Conservation (phyloP, 2,888 invertebrate species). For the Furcula furcula region DNA sequence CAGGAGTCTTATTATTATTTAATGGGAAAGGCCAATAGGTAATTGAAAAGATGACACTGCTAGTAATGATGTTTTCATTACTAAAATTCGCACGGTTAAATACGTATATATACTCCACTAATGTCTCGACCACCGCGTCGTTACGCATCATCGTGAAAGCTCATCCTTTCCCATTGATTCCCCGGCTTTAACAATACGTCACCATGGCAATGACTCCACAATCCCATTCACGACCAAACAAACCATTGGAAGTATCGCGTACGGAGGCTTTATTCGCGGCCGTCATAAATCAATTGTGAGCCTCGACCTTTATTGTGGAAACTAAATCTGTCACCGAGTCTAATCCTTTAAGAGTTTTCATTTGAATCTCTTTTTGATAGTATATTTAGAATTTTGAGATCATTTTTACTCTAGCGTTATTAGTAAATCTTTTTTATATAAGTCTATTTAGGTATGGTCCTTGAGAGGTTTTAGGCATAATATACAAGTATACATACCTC, state of each 20-base stretch:
- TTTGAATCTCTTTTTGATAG: constrained; percentile 46
- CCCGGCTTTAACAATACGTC: neutral
- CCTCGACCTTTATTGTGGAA: constrained; percentile 61
- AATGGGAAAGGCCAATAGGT: too few relatives aligned
- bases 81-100: too few relatives aligned
- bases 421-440: too few relatives aligned
- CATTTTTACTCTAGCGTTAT: constrained; percentile 1
- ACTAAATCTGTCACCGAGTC: constrained; percentile 66
- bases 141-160: too few relatives aligned
- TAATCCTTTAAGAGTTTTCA: constrained; percentile 72
- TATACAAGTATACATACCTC: too few relatives aligned
- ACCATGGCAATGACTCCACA: constrained; percentile 29
- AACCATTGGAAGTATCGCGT: constrained; percentile 7
- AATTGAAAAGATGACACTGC: too few relatives aligned
- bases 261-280: constrained; percentile 62
- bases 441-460: too few relatives aligned
- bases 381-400: constrained; percentile 21
- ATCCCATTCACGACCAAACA: constrained; percentile 26
- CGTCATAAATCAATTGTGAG: constrained; percentile 71
- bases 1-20: too few relatives aligned
- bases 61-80: too few relatives aligned
- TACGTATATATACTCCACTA: too few relatives aligned
- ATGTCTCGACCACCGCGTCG: too few relatives aligned
- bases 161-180: neutral
- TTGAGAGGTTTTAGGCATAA: too few relatives aligned